These are phyloP conservation scores for Nomada ruficornis DNA, from an alignment of 2,888 invertebrate genomes.

Conservation along the genomic window DNA sequence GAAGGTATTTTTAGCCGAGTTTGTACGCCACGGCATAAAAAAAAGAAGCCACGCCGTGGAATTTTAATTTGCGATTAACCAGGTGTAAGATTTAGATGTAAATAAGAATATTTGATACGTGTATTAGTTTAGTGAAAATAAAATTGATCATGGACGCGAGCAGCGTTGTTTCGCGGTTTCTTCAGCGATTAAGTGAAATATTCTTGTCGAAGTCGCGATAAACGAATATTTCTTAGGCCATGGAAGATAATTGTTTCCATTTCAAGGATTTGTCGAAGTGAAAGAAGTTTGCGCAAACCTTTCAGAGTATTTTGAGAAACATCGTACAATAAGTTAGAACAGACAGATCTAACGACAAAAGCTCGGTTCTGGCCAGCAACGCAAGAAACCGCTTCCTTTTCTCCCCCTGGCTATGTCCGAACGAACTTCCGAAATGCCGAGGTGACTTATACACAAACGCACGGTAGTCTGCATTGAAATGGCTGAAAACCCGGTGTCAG, in stretches of 20 bases:
- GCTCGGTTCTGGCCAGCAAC: constrained; percentile 44
- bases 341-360: constrained; percentile 59
- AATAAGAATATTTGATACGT: neutral
- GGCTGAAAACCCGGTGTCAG: neutral
- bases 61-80: no score
- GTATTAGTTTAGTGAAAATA: neutral
- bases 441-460: constrained; percentile 20
- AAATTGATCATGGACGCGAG: neutral
- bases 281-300: constrained; percentile 9
- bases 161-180: neutral
- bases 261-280: neutral
- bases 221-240: neutral
- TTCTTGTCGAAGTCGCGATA: neutral
- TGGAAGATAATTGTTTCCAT: no score
- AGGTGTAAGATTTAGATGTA: neutral
- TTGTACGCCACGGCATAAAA: no score
- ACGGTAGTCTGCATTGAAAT: neutral
- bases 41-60: no score
- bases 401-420: constrained; percentile 35
- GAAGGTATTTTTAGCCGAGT: neutral
- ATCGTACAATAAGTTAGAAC: constrained; percentile 61
- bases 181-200: neutral
- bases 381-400: constrained; percentile 58
- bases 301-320: constrained; percentile 4
- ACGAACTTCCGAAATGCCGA: constrained; percentile 55